Conservation (phyloP, 2,113 vertebrate species). For the Acanthisitta chloris region DNA sequence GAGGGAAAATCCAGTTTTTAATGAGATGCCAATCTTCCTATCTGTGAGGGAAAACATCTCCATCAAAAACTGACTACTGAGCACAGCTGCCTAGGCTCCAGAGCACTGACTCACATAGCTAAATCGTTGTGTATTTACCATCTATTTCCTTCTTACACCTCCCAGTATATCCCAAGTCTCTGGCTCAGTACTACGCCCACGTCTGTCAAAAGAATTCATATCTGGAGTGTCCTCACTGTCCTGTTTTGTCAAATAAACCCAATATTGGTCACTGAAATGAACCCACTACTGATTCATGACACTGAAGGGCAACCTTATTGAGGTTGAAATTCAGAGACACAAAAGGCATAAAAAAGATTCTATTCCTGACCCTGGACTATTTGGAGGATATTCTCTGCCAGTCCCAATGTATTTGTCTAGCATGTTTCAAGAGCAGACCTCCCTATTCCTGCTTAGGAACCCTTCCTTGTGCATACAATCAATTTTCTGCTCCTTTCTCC, state of each 20-base stretch:
- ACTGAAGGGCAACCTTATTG: too few relatives aligned
- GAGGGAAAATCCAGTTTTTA: neutral
- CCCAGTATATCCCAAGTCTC: neutral
- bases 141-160: neutral
- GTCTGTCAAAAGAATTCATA: neutral
- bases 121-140: neutral
- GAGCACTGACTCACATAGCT: neutral
- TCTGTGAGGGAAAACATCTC: neutral
- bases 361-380: neutral
- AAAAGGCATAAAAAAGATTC: neutral
- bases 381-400: neutral
- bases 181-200: neutral
- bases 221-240: neutral
- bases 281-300: neutral
- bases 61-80: neutral
- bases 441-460: neutral
- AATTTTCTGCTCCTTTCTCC: neutral
- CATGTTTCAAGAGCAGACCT: neutral
- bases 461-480: neutral
- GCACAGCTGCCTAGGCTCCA: neutral
- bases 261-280: neutral
- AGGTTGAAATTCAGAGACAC: neutral
- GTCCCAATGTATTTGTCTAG: neutral
- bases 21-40: neutral
- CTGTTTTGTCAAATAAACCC: neutral